These are phyloP conservation scores for Heliconius himera DNA, from an alignment of 1,140 invertebrate species.

Conservation along the genomic window DNA sequence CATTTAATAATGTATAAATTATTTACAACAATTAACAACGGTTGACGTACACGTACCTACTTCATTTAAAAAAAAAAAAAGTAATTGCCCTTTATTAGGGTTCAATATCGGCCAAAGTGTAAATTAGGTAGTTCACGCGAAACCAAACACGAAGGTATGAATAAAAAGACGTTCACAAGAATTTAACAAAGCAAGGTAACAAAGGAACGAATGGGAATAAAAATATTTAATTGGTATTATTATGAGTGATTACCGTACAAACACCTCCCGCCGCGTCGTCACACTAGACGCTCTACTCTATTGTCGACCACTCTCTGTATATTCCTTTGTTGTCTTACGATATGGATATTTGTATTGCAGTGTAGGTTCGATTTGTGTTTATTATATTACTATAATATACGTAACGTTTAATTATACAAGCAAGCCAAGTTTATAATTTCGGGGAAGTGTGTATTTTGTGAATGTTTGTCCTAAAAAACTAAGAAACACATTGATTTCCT, in stretches of 20 bases:
- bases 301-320: constrained; percentile 21
- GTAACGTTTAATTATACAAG: too few species aligned
- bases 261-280: constrained; percentile 67
- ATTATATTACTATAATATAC: background rate
- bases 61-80: background rate
- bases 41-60: constrained; percentile 3
- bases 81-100: background rate
- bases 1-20: constrained; percentile 4
- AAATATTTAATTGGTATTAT: constrained; percentile 79
- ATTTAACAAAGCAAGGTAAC: constrained; percentile 61
- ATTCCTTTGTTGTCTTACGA: constrained; percentile 15
- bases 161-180: constrained; percentile 61
- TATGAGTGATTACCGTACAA: constrained; percentile 69
- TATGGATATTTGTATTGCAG: constrained; percentile 12
- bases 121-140: constrained; percentile 42
- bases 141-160: constrained; percentile 37
- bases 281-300: constrained; percentile 42
- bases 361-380: background rate
- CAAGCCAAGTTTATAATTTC: too few species aligned
- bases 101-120: constrained; percentile 21
- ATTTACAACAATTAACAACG: constrained; percentile 7
- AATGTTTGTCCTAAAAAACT: too few species aligned
- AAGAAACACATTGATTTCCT: too few species aligned
- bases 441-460: too few species aligned
- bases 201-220: constrained; percentile 74